A percentile compares a stretch with the other conserved stretches of the same genome.
phyloP scores from a whole-genome alignment of 1,140 invertebrate species.

The Diorhabda sublineata region DNA sequence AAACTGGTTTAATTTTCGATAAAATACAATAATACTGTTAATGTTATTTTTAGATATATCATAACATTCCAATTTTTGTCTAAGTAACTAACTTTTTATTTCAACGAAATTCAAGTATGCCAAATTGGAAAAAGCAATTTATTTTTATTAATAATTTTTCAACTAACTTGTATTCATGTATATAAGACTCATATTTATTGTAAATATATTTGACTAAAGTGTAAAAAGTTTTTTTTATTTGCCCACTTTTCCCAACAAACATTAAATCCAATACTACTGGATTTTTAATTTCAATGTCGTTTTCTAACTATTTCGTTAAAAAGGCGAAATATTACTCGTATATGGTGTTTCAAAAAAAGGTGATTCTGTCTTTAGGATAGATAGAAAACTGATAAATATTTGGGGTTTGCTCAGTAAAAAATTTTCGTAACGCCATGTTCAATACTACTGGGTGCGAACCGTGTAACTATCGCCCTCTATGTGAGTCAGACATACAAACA shows the following conservation, averaged over 20 bases:
- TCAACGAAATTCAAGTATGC: conserved; percentile 21
- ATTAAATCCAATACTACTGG: background rate
- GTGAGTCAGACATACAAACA: too few species aligned
- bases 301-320: background rate
- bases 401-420: too few species aligned
- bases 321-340: background rate
- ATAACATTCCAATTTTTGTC: conserved; percentile 13
- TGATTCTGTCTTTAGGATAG: too few species aligned
- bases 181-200: conserved; percentile 38
- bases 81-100: conserved; percentile 6
- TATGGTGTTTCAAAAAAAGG: too few species aligned
- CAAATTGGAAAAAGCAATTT: conserved; percentile 10
- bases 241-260: background rate
- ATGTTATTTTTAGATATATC: background rate
- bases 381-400: too few species aligned
- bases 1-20: background rate
- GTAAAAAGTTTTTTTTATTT: conserved; percentile 25
- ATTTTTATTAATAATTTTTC: conserved; percentile 25
- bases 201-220: conserved; percentile 40
- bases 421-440: too few species aligned
- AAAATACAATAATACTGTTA: conserved; percentile 3
- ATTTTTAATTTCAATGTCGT: background rate
- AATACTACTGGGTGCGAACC: too few species aligned
- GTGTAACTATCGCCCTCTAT: too few species aligned
- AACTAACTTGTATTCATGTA: conserved; percentile 28